Percentiles rank a stretch among this genome's conserved stretches.
Conservation (phyloP, 2,888 invertebrate genomes). For the Ctenicera cuprea region DNA sequence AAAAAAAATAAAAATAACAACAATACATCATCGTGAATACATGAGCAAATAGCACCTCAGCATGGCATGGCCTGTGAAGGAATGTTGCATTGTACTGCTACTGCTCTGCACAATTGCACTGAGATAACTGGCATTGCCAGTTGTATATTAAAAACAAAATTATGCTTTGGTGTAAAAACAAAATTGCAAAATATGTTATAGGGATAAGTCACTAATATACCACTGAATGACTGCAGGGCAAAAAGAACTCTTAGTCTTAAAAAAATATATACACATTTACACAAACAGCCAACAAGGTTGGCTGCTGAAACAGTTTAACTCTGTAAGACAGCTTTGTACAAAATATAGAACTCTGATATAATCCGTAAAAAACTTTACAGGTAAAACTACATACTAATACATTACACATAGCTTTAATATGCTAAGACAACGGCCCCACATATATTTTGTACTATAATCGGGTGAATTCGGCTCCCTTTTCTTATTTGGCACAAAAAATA, state of each 20-base stretch:
- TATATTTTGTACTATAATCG: conserved; percentile 42
- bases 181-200: conserved; percentile 36
- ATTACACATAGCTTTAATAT: conserved; percentile 31
- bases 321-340: conserved; percentile 25
- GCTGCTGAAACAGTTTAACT: conserved; percentile 1
- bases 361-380: conserved; percentile 29
- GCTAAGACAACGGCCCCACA: conserved; percentile 11
- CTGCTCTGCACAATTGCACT: conserved; percentile 40
- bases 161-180: conserved; percentile 39
- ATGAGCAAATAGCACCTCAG: conserved; percentile 22
- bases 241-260: background rate
- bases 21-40: background rate
- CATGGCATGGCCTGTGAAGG: background rate
- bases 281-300: conserved; percentile 30
- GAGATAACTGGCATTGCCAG: conserved; percentile 19
- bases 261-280: conserved; percentile 28
- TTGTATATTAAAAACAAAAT: conserved; percentile 17
- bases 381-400: conserved; percentile 27
- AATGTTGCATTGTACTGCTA: conserved; percentile 20
- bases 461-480: conserved; percentile 31
- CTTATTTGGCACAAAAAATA: conserved; percentile 45
- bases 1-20: conserved; percentile 31
- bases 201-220: conserved; percentile 18
- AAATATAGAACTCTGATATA: conserved; percentile 38
- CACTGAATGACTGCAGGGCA: background rate